phyloP scores from a whole-genome alignment of 2,113 vertebrate genomes.

The Alaudala cheleensis region DNA sequence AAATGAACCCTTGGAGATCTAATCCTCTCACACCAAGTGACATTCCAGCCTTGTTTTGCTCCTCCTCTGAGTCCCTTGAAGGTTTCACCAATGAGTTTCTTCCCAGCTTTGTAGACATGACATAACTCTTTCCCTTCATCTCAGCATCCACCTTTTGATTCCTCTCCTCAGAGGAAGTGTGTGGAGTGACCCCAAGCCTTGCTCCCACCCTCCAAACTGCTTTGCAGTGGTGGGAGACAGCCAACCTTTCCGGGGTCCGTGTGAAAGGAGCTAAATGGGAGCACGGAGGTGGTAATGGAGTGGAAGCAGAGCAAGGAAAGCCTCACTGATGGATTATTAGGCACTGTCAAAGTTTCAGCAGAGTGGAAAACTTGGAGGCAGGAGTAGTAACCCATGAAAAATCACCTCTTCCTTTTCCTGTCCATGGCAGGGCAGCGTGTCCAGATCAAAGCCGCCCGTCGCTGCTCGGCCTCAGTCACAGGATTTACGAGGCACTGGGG shows the following conservation, averaged over 20 bases:
- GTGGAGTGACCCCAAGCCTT: neutral
- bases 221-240: neutral
- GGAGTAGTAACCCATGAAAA: slow-evolving; percentile 77
- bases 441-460: slow-evolving; percentile 78
- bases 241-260: slow-evolving; percentile 15
- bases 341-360: slow-evolving; percentile 79
- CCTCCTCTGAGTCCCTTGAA: neutral
- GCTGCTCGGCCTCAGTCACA: neutral
- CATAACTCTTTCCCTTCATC: neutral
- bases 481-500: slow-evolving; percentile 69
- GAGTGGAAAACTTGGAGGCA: slow-evolving; percentile 78
- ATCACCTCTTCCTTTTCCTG: slow-evolving; percentile 79
- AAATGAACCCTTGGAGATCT: neutral
- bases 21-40: neutral
- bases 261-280: slow-evolving; percentile 59
- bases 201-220: neutral
- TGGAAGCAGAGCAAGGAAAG: slow-evolving; percentile 43
- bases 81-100: neutral
- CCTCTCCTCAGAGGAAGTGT: neutral
- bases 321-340: slow-evolving; percentile 74
- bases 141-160: neutral
- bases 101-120: neutral
- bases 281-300: slow-evolving; percentile 43
- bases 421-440: slow-evolving; percentile 72
- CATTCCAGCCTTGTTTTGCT: neutral